phyloP scores from a whole-genome alignment of 2,888 invertebrate species.

The Coecobrya sp. region DNA sequence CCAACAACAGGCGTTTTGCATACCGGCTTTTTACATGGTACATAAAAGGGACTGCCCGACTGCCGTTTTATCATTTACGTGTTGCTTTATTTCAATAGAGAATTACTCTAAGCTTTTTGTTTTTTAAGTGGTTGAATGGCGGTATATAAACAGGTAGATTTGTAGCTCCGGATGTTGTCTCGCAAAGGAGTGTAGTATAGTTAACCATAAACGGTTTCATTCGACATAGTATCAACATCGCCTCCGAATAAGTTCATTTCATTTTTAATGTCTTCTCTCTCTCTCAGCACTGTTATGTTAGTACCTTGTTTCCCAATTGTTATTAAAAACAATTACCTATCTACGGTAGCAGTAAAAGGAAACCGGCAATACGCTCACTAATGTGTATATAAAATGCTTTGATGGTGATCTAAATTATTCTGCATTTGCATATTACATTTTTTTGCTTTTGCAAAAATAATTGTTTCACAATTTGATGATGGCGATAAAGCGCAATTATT shows the following conservation, averaged over 20 bases:
- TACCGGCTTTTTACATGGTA: slow-evolving; percentile 7
- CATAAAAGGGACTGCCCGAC: slow-evolving; percentile 14
- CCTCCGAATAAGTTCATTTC: slow-evolving; percentile 15
- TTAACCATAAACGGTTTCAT: neutral
- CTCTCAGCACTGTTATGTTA: no score
- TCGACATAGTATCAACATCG: slow-evolving; percentile 31
- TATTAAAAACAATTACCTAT: slow-evolving; percentile 41
- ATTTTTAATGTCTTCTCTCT: neutral
- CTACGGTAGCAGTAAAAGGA: neutral
- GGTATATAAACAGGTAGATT: slow-evolving; percentile 2
- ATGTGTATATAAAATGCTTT: neutral
- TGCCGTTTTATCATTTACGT: slow-evolving; percentile 6
- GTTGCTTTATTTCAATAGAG: neutral
- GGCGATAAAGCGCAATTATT: slow-evolving; percentile 12
- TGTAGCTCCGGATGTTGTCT: slow-evolving; percentile 71
- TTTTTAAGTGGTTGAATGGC: slow-evolving; percentile 22
- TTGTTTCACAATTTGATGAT: slow-evolving; percentile 24
- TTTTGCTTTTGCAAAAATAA: slow-evolving; percentile 37
- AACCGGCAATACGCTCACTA: neutral
- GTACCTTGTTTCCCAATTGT: slow-evolving; percentile 10
- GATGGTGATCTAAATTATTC: slow-evolving; percentile 32
- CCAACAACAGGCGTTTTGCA: neutral
- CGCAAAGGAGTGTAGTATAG: neutral
- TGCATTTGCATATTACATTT: slow-evolving; percentile 42
- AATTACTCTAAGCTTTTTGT: slow-evolving; percentile 41